A percentile compares a stretch with the other conserved stretches of the same genome.
Conservation (phyloP, 2,113 vertebrate genomes). For the Monarcha castaneiventris region DNA sequence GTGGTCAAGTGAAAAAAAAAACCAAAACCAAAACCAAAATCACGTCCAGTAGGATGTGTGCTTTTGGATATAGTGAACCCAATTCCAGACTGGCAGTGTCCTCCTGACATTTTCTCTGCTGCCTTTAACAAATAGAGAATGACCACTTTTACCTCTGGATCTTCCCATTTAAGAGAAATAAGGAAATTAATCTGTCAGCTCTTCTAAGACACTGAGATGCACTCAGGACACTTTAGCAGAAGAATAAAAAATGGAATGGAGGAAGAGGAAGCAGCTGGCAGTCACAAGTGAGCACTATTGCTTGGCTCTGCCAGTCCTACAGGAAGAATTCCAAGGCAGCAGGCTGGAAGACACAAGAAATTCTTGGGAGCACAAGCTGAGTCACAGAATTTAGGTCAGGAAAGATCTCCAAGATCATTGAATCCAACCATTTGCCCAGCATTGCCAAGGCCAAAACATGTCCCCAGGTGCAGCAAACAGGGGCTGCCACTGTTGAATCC, state of each 20-base stretch:
- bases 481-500: neutral
- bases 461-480: neutral
- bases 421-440: neutral
- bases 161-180: neutral
- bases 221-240: neutral
- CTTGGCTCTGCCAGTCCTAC: neutral
- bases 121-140: neutral
- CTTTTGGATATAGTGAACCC: neutral
- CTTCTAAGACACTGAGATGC: neutral
- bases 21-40: neutral
- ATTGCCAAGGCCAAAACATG: neutral
- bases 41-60: neutral
- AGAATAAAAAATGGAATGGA: neutral
- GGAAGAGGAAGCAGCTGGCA: neutral
- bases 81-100: neutral
- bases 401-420: neutral
- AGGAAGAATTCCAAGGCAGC: neutral
- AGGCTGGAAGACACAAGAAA: neutral
- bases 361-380: neutral
- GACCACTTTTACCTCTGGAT: neutral
- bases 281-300: rapidly evolving
- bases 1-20: neutral
- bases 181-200: neutral
- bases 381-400: neutral
- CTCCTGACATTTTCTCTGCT: neutral